phyloP scores from a whole-genome alignment of 1,140 invertebrate genomes.

The Neodiprion fabricii region DNA sequence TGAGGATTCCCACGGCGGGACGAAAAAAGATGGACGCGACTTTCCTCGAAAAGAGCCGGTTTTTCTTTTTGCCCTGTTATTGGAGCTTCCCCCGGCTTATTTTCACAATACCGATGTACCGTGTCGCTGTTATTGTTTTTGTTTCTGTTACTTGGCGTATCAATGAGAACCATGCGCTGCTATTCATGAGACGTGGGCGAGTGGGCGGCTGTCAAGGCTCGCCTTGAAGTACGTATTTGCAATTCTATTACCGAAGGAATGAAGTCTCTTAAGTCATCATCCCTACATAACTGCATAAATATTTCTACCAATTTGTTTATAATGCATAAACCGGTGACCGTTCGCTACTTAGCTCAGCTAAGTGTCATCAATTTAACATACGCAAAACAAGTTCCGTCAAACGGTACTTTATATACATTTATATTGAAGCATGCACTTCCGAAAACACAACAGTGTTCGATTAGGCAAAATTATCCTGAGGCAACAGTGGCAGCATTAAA shows the following conservation, averaged over 20 bases:
- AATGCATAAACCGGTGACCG: no score
- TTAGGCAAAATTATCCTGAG: no score
- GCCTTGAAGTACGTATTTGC: not conserved
- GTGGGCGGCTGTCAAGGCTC: not conserved
- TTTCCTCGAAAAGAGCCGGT: not conserved
- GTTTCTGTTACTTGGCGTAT: not conserved
- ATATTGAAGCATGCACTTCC: no score
- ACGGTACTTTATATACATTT: no score
- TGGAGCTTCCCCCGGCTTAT: not conserved
- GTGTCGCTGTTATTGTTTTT: not conserved
- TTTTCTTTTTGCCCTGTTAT: not conserved
- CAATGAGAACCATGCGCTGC: not conserved
- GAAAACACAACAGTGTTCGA: no score
- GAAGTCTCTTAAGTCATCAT: not conserved
- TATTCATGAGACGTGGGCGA: not conserved
- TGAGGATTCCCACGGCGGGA: conserved; percentile 3
- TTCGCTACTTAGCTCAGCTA: no score
- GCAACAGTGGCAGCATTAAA: no score
- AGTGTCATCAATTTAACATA: no score
- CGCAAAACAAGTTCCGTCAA: no score
- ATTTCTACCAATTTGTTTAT: not conserved
- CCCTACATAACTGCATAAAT: not conserved
- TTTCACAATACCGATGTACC: not conserved
- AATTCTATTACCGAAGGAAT: not conserved
- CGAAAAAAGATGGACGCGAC: not conserved